Evolutionary conservation across 2,797 vertebrate species (phyloP).

Genomic region (Pseudopleuronectes americanus): DNA sequence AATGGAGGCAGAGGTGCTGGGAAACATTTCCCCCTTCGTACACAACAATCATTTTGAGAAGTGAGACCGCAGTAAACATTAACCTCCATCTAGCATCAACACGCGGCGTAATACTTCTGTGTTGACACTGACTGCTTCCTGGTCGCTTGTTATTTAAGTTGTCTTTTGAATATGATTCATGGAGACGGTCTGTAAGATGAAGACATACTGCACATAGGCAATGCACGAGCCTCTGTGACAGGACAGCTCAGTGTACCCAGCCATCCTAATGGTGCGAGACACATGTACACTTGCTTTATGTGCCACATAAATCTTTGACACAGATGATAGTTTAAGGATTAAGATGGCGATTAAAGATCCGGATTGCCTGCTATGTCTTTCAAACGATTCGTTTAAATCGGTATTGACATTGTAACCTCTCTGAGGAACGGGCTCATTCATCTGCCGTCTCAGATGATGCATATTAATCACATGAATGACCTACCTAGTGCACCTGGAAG

Average conservation of each 20-base stretch:
- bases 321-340: constrained; percentile 46
- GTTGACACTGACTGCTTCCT: not conserved
- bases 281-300: constrained; percentile 30
- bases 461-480: constrained; percentile 64
- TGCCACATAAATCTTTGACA: constrained; percentile 46
- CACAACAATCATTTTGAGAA: not conserved
- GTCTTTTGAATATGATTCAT: constrained; percentile 14
- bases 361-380: constrained; percentile 50
- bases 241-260: constrained; percentile 6
- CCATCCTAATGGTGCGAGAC: constrained; percentile 18
- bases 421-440: constrained; percentile 51
- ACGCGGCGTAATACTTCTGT: not conserved
- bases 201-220: not conserved
- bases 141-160: constrained; percentile 17
- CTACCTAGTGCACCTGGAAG: constrained; percentile 36
- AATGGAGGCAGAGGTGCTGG: not conserved
- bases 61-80: not conserved
- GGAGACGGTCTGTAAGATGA: not conserved
- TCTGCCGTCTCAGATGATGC: constrained; percentile 53
- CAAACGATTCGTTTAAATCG: constrained; percentile 57
- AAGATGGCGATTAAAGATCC: constrained; percentile 41
- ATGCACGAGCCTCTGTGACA: not conserved
- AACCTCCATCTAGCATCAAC: not conserved
- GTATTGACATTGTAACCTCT: constrained; percentile 63
- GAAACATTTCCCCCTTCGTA: not conserved